A percentile compares a stretch with the other conserved stretches of the same genome.
Conservation (phyloP, 2,888 invertebrate genomes). For the Orgyia antiqua region DNA sequence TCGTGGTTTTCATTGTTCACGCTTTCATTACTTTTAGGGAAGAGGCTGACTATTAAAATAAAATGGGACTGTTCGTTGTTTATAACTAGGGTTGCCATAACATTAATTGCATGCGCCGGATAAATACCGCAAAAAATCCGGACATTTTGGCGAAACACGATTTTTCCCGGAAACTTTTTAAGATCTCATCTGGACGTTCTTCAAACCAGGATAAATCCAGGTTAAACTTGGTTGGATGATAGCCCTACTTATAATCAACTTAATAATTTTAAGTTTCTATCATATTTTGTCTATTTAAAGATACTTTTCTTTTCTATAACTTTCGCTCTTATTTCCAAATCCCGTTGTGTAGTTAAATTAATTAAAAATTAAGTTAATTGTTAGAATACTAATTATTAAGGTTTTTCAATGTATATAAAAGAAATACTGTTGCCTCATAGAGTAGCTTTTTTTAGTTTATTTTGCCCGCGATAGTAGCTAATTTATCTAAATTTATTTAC, state of each 20-base stretch:
- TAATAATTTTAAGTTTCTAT: constrained; percentile 3
- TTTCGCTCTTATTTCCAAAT: neutral
- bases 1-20: constrained; percentile 79
- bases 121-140: no score
- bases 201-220: no score
- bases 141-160: no score
- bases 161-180: no score
- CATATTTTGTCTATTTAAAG: constrained; percentile 1
- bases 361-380: constrained; percentile 11
- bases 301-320: neutral
- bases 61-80: constrained; percentile 6
- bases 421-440: constrained; percentile 17
- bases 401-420: constrained; percentile 1
- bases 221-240: no score
- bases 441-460: constrained; percentile 20
- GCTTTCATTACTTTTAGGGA: constrained; percentile 79
- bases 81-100: no score
- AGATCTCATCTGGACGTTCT: no score
- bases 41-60: constrained; percentile 67
- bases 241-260: constrained; percentile 6
- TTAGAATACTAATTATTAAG: neutral
- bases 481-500: neutral
- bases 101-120: no score
- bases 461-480: no score
- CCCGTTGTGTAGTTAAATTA: constrained; percentile 18